A percentile compares a stretch with the other conserved stretches of the same genome.
These are phyloP conservation scores for Rosalia funebris DNA, from an alignment of 2,888 invertebrate genomes.

Conservation along the genomic window DNA sequence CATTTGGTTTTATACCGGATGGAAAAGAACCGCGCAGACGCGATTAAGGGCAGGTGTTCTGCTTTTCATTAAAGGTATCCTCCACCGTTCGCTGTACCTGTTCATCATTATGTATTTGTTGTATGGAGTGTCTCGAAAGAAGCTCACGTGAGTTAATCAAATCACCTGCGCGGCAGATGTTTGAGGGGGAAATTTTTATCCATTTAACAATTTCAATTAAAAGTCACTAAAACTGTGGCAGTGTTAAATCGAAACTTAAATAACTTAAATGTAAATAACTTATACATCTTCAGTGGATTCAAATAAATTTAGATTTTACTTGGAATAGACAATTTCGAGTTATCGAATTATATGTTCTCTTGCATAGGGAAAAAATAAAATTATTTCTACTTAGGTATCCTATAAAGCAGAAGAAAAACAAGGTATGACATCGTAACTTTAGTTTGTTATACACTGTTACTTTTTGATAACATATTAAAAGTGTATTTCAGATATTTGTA, in stretches of 20 bases:
- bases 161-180: conserved; percentile 43
- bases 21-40: conserved; percentile 37
- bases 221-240: not conserved
- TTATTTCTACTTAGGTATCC: no score
- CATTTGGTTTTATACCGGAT: conserved; percentile 39
- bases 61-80: conserved; percentile 28
- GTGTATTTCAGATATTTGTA: no score
- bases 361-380: no score
- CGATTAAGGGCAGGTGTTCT: conserved; percentile 43
- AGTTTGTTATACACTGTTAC: no score
- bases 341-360: no score
- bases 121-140: conserved; percentile 38
- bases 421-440: no score
- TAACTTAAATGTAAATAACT: no score
- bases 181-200: not conserved
- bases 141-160: conserved; percentile 31
- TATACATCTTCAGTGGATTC: no score
- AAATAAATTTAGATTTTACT: no score
- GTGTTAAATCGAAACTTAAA: not conserved
- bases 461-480: no score
- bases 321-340: no score
- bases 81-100: conserved; percentile 34
- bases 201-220: not conserved
- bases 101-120: conserved; percentile 33
- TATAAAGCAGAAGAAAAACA: no score